Conservation (phyloP, 2,888 invertebrate species). For the Cryptocephalus primarius region DNA sequence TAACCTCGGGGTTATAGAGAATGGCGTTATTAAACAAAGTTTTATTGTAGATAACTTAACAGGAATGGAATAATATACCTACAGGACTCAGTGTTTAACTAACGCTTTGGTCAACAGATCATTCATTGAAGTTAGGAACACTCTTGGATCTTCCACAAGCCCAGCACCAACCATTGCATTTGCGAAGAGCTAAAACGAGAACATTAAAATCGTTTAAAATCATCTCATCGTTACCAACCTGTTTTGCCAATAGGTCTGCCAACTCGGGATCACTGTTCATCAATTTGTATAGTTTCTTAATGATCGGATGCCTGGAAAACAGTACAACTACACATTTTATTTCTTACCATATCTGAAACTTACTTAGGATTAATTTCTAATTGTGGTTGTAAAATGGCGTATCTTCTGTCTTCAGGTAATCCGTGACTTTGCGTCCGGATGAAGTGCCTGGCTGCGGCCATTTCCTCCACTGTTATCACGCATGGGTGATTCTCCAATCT, state of each 20-base stretch:
- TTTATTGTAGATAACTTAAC: background rate
- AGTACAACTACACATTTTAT: constrained; percentile 3
- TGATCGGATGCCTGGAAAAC: constrained; percentile 67
- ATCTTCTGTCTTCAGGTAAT: constrained; percentile 74
- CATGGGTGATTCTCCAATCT: constrained; percentile 86
- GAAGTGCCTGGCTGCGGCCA: constrained; percentile 94
- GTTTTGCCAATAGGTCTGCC: constrained; percentile 74
- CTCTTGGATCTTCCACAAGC: constrained; percentile 81
- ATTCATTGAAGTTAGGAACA: constrained; percentile 76
- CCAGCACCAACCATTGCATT: constrained; percentile 96
- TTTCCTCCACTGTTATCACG: constrained; percentile 89
- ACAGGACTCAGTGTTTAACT: constrained; percentile 47
- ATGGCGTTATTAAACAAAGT: background rate
- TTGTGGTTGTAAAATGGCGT: constrained; percentile 77
- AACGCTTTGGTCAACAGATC: constrained; percentile 70
- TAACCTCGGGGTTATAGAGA: background rate
- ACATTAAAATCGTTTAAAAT: background rate
- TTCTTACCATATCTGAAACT: constrained; percentile 12
- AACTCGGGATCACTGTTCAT: constrained; percentile 65
- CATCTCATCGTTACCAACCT: constrained; percentile 41
- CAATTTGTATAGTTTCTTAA: constrained; percentile 75
- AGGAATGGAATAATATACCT: background rate
- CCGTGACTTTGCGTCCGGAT: constrained; percentile 78
- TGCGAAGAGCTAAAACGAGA: constrained; percentile 60
- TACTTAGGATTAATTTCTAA: constrained; percentile 90